A percentile compares a stretch with the other conserved stretches of the same genome.
These are phyloP conservation scores for Conus betulinus DNA, from an alignment of 1,140 invertebrate species.

Conservation along the genomic window DNA sequence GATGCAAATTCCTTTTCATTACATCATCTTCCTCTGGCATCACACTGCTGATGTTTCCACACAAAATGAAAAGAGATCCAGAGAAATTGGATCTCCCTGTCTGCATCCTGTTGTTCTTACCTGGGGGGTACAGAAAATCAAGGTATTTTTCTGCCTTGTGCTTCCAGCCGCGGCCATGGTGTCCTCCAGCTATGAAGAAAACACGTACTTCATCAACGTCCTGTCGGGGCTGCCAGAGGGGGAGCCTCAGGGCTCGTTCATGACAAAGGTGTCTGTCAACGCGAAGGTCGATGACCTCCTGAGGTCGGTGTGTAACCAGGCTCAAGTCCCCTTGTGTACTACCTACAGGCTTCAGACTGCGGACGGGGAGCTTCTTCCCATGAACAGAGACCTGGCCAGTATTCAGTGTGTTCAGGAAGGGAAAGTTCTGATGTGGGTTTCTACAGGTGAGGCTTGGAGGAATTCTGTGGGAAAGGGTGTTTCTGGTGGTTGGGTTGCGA, in stretches of 20 bases:
- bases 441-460: neutral
- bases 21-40: neutral
- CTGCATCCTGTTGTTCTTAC: no score
- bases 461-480: neutral
- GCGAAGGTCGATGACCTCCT: slow-evolving; percentile 60
- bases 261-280: slow-evolving; percentile 40
- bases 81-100: no score
- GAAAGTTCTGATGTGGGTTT: slow-evolving; percentile 54
- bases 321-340: slow-evolving; percentile 48
- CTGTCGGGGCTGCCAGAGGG: slow-evolving; percentile 54
- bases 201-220: slow-evolving; percentile 23
- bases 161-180: neutral
- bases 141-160: neutral
- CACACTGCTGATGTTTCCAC: neutral
- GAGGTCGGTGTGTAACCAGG: slow-evolving; percentile 60
- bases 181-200: neutral
- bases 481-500: neutral
- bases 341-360: slow-evolving; percentile 53
- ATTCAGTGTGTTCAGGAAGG: slow-evolving; percentile 55
- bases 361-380: slow-evolving; percentile 48
- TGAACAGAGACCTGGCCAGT: slow-evolving; percentile 49
- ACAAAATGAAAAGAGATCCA: neutral
- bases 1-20: neutral
- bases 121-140: no score
- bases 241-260: slow-evolving; percentile 54